Base-by-base conservation (phyloP, 2,888 invertebrate genomes). In the Mystacides longicornis region DNA sequence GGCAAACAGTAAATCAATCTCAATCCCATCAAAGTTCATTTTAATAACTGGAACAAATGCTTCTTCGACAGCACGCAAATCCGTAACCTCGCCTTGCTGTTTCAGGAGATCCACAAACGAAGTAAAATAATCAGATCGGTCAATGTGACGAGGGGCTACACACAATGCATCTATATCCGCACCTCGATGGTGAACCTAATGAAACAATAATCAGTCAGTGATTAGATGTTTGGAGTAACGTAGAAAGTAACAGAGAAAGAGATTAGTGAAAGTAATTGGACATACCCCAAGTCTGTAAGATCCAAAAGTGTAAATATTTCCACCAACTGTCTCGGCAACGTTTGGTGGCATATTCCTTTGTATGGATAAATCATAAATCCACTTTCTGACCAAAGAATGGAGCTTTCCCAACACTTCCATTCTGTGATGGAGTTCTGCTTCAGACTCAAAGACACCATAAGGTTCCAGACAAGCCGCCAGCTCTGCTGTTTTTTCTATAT, bases 31-130 rank as follows among this genome's bases (percentile, higher is more conserved):
- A 71, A 97, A 99, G 69, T 91, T 93, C 93, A 99, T 94, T 76
- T 99, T 99, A 62, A 99, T 96, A 7, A 99, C 95, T 2, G 99
- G 99, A 62, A 99, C 99, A 74, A 90, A 99, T 0, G 99, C 99
- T 70, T 98, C 98, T 71, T 98, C 97, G 0, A 99, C 96, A 1
- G 94, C 86, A 52, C 77, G 65, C 54, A 77, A 63, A 54, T 76
- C 77, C 59, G 73, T 73, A 23, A 77, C 77, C 80, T 95, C 92
- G 0, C 86, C 78, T 67, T 94, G 91, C 65, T 85, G 79, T 68
- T 90, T 93, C 18, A 99, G 78, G 63, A 94, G 74, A 31, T 97
- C 93, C 68, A 89, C 90, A 75, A 99, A 99, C 0, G 93, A 86
- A n/a, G 84, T 77, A 73, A 99, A 99, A 74, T 98, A 99, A 72